Percentiles rank a stretch among this genome's conserved stretches.
phyloP scores from a whole-genome alignment of 2,113 vertebrate genomes.

The Platysternon megacephalum region DNA sequence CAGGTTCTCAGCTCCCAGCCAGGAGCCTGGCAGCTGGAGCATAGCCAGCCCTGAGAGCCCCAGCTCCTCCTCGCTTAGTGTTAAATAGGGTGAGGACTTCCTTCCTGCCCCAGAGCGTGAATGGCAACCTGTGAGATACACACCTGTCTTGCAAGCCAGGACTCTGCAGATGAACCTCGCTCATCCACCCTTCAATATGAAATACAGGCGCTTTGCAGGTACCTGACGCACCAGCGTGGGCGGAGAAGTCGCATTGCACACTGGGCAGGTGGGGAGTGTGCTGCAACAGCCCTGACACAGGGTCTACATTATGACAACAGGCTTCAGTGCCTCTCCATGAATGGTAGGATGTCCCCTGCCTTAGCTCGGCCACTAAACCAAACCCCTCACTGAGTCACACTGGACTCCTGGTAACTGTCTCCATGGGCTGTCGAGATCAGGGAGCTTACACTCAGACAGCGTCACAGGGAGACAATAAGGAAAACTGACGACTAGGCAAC shows the following conservation, averaged over 20 bases:
- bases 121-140: neutral
- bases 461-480: neutral
- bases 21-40: neutral
- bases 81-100: neutral
- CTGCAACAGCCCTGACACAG: neutral
- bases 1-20: neutral
- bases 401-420: neutral
- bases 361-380: neutral
- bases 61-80: neutral
- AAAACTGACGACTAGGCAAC: neutral
- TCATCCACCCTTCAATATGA: neutral
- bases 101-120: neutral
- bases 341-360: neutral
- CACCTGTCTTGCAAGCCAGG: neutral
- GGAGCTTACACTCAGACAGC: neutral
- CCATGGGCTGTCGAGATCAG: neutral
- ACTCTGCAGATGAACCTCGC: neutral
- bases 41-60: no score
- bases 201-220: neutral
- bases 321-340: neutral
- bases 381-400: rapidly evolving
- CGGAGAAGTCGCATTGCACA: no score
- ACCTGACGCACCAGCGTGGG: neutral
- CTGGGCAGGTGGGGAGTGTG: neutral
- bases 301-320: neutral